Evolutionary conservation across 2,797 vertebrate genomes (phyloP), one percentile per base, ranked within the genome.

Genomic region (Gephyroberyx darwinii): DNA sequence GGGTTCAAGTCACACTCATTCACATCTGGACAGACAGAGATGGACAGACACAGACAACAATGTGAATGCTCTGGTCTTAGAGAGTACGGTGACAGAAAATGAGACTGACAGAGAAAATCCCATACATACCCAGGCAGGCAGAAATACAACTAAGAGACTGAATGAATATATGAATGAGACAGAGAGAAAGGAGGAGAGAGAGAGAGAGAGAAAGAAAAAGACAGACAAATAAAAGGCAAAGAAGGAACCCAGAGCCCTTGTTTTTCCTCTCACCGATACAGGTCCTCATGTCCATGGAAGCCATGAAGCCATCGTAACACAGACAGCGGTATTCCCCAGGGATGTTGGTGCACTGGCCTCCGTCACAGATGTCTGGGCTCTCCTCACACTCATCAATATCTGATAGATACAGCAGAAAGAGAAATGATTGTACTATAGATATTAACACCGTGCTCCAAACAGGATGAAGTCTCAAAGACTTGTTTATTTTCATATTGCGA

Each of bases 311-410:
- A 0, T 96, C 95, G 0, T 94, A 96, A 89, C 96, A 99, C 62
- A 98, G 92, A 83, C 97, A 98, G 59, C 93, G 95, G 77, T 98
- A 97, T 74, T 96, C 95, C 1, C 96, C 96, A 0, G 94, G 96
- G 72, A 96, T 93, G 86, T 98, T 98, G 39, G 94, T 96, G 69
- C 96, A 98, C 89, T 97, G 97, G 51, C 96, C 97, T 0, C 95
- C 95, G 0, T 96, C 95, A 35, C 96, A 98, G 90, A 98, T 95
- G 47, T 96, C 95, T 0, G 95, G 95, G 20, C 91, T 96, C 56
- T 97, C 96, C 75, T 96, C 96, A 62, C 97, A 98, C 80, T 98
- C 96, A 2, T 98, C 96, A 5, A 98, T 96, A 61, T 98, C 97
- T 98, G 74, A 56, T 65, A 0, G 56, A 67, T 31, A 35, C 20